Conservation (phyloP, 2,888 invertebrate genomes). For the Caenorhabditis sp. region DNA sequence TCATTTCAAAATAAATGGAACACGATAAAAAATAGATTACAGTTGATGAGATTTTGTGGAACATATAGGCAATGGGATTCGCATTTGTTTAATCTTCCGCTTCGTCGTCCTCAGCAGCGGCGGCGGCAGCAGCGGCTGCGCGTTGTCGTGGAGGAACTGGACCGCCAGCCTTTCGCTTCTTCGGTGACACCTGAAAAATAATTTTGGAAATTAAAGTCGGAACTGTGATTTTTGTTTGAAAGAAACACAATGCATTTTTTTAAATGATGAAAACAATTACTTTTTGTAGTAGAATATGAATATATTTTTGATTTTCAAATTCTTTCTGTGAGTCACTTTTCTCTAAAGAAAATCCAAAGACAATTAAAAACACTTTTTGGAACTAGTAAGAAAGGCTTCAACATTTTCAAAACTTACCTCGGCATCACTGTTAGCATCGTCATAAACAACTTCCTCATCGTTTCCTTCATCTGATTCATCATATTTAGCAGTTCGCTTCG, state of each 20-base stretch:
- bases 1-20: neutral
- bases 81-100: slow-evolving; percentile 12
- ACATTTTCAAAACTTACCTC: too few species aligned
- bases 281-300: too few species aligned
- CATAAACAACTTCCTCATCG: slow-evolving; percentile 53
- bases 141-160: slow-evolving; percentile 16
- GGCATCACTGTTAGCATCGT: slow-evolving; percentile 50
- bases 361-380: too few species aligned
- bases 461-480: slow-evolving; percentile 51
- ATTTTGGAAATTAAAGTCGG: too few species aligned
- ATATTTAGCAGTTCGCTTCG: slow-evolving; percentile 40
- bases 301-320: too few species aligned
- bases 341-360: too few species aligned
- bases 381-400: too few species aligned
- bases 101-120: slow-evolving; percentile 15
- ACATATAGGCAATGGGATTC: neutral
- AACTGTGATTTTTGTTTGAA: too few species aligned
- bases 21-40: neutral
- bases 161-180: slow-evolving; percentile 21
- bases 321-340: too few species aligned
- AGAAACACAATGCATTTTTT: too few species aligned
- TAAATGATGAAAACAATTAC: too few species aligned
- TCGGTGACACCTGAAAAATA: slow-evolving; percentile 10
- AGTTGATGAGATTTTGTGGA: neutral
- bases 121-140: slow-evolving; percentile 7